Base-by-base conservation (phyloP, 2,888 invertebrate species). In the Argyresthia albistria region DNA sequence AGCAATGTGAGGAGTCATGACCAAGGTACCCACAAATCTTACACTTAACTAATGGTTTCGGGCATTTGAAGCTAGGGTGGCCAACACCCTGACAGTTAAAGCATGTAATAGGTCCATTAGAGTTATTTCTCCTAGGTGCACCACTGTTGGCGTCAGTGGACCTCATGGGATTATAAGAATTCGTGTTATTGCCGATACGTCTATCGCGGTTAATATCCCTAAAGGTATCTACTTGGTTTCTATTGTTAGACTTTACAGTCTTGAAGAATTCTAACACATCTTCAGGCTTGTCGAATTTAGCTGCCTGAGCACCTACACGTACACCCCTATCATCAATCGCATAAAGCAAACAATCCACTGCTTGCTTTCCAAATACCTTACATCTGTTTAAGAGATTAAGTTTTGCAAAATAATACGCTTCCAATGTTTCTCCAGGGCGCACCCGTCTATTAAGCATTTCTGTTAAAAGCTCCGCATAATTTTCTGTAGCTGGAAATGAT, bases 311-410 rank as follows among this genome's bases (percentile, higher is more conserved):
- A 15, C 58, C 56, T 54, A 59, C 49, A n/a, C 56, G 47, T 9
- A 62, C 54, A 0, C 55, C 52, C 9, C 58, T 54, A 56, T 63
- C 60, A 1, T 63, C 61, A 11, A 63, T 53, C 1, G 60, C 61
- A 42, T 56, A 53, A 9, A 62, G 16, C 14, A 63, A 39, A 50
- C 60, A 62, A 50, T 62, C 61, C 11, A 63, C 61, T 7, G 59
- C 60, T 16, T 55, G 53, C 52, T 56, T 56, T 37, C 57, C 58
- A 7, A 48, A 43, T 8, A 61, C 58, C 14, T 56, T 55, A 50
- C 60, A 62, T 8, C 59, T 50, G 52, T 60, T 60, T n/a, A 59
- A 45, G 35, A 61, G 52, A 43, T 60, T 60, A 37, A 60, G 53
- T 53, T 63, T 61, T 0, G 55, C 54, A 39, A 57, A 59, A 35